A percentile compares a stretch with the other conserved stretches of the same genome.
These are phyloP conservation scores for Pammene fasciana DNA, from an alignment of 2,888 invertebrate species.

Conservation along the genomic window DNA sequence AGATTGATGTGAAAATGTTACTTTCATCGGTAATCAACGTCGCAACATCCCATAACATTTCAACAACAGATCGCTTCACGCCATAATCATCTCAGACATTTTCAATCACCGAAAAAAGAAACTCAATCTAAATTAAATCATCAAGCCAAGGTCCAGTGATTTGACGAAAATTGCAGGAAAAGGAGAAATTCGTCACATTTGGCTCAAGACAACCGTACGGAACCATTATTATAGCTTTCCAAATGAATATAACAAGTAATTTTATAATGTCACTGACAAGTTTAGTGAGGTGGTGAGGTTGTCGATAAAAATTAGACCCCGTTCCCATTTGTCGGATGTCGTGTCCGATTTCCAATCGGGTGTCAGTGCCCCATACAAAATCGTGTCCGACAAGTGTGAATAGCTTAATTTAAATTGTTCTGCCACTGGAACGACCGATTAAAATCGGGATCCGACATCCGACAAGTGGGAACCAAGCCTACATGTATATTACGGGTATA, in stretches of 20 bases:
- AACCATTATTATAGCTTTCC: conserved; percentile 45
- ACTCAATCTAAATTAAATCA: conserved; percentile 32
- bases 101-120: conserved; percentile 27
- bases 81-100: conserved; percentile 18
- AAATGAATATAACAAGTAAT: conserved; percentile 44
- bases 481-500: no score
- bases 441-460: no score
- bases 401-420: no score
- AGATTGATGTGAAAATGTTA: not conserved
- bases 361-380: no score
- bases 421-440: no score
- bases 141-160: conserved; percentile 31
- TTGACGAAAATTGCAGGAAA: conserved; percentile 26
- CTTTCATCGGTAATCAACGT: not conserved
- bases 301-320: conserved; percentile 24
- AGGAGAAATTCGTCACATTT: conserved; percentile 41
- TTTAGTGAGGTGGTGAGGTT: conserved; percentile 8
- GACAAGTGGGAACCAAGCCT: no score
- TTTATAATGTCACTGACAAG: conserved; percentile 36
- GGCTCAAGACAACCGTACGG: conserved; percentile 22
- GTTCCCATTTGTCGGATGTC: no score
- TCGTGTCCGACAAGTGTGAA: no score
- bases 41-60: conserved; percentile 5
- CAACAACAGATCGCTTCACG: not conserved
- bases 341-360: no score